Evolutionary conservation across 2,113 vertebrate species (phyloP), one percentile per base, ranked within the genome.

Genomic region (Pachypanchax playfairii): DNA sequence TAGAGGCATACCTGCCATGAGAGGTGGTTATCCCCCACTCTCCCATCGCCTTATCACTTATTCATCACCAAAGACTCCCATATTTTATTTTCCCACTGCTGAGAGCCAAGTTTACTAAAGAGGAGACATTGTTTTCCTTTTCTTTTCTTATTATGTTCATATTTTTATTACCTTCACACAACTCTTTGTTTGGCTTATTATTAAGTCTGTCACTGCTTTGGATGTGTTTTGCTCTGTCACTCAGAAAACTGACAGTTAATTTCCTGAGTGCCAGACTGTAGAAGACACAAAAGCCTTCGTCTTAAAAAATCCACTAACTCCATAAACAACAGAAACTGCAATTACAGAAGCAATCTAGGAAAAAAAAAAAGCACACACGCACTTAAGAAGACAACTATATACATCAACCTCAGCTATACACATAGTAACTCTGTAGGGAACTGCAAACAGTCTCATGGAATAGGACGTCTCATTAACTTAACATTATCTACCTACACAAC

Each of bases 1-100:
- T 85, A 88, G 78, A 81, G 79, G 73, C 58, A 54, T 85, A 86
- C 84, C 82, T 88, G 84, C 82, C 78, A 86, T 72, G 49, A 84
- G 71, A 71, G 62, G 65, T 67, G 50, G 61, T 42, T 57, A 72
- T 49, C 55, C 55, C 50, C 65, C 47, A 0, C 65, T 46, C 62
- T 53, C 43, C 68, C 46, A 54, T 73, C 66, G 67, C 68, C 66
- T 80, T 26, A 72, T 31, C 9, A 56, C 52, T 64, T 76, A 46
- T 80, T 80, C 68, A 43, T 48, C 26, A 2, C 57, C 48, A 65
- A 61, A 73, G 59, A 60, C 29, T 51, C 54, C 55, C 59, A 48
- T n/a, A n/a, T n/a, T n/a, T n/a, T 24, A 41, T 58, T 59, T 28
- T 59, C 49, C 50, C 15, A 29, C 4, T 21, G 42, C 28, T 11